Evolutionary conservation across 2,113 vertebrate genomes (phyloP), one percentile per base, ranked within the genome.

Genomic region (Hemichromis elongatus): DNA sequence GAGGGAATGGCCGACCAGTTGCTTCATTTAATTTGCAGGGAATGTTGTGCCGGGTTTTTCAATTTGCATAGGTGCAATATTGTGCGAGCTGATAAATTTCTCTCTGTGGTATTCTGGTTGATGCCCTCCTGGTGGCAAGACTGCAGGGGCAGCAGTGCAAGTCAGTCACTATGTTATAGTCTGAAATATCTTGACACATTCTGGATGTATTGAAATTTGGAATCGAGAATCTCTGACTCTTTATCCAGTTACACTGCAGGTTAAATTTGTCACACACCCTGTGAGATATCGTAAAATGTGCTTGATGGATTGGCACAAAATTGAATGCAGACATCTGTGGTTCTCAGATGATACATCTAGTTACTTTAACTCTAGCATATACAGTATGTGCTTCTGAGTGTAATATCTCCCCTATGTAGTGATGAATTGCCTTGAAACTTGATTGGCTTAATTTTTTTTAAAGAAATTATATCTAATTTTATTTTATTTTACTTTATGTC

Each of bases 41-140:
- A 55, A 61, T 57, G 56, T 50, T 21, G 30, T 6, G 63, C 28
- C 16, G 84, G 42, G 54, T 80, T 6, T 75, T 42, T 70, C 61
- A 77, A 16, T 83, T 84, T 81, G 75, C 53, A 54, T 63, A 40
- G 55, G 35, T 59, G 24, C 28, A 79, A 52, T 45, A 73, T 16
- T 13, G 42, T 45, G 45, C 16, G n/a, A 6, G 55, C 24, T 24
- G 52, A 57, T 81, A 85, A 21, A 84, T 89, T 50, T 83, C 30
- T 80, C 26, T 59, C 40, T 37, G 85, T 37, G 50, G 79, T 79
- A 4, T 75, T 91, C 82, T 86, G 66, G 56, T 40, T 86, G 78
- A 18, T 40, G 11, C 19, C 52, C 7, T 9, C 3, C 26, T 42
- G 2, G 57, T 21, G 33, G 45, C 53, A 24, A 18, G 16, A 35